phyloP scores from a whole-genome alignment of 2,888 invertebrate species.

The Callyntrura guangdongensis region DNA sequence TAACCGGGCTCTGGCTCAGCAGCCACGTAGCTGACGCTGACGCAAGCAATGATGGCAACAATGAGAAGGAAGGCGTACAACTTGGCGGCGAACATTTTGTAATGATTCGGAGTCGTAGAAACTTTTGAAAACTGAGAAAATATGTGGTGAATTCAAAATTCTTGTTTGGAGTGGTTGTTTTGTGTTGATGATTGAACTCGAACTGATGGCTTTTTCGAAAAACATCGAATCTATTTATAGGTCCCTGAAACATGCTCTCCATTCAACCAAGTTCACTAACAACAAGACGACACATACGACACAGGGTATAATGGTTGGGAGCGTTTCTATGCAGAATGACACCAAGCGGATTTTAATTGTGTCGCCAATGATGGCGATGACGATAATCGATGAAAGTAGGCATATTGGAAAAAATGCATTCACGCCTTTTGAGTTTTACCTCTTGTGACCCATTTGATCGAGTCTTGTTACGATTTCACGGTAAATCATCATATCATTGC shows the following conservation, averaged over 20 bases:
- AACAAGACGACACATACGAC: not conserved
- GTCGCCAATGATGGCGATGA: not conserved
- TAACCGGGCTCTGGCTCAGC: conserved; percentile 77
- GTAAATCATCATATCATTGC: not conserved
- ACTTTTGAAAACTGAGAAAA: not conserved
- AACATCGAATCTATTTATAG: conserved; percentile 52
- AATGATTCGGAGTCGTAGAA: not conserved
- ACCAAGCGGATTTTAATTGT: not conserved
- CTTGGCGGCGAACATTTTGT: conserved; percentile 72
- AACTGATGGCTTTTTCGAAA: conserved; percentile 48
- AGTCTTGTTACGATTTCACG: not conserved
- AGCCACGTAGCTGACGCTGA: conserved; percentile 41
- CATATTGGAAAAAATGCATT: not conserved
- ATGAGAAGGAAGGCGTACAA: conserved; percentile 64
- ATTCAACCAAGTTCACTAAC: not conserved
- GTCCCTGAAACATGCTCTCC: not conserved
- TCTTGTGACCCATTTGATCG: conserved; percentile 11
- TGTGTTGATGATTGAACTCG: conserved; percentile 21
- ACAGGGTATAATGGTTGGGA: no score
- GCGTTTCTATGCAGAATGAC: not conserved
- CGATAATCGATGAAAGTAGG: no score
- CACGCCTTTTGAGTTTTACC: not conserved
- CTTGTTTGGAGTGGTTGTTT: conserved; percentile 33
- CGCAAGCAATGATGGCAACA: conserved; percentile 66
- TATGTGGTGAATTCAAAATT: conserved; percentile 15